phyloP scores from a whole-genome alignment of 2,888 invertebrate genomes.

The Seladonia tumulorum region DNA sequence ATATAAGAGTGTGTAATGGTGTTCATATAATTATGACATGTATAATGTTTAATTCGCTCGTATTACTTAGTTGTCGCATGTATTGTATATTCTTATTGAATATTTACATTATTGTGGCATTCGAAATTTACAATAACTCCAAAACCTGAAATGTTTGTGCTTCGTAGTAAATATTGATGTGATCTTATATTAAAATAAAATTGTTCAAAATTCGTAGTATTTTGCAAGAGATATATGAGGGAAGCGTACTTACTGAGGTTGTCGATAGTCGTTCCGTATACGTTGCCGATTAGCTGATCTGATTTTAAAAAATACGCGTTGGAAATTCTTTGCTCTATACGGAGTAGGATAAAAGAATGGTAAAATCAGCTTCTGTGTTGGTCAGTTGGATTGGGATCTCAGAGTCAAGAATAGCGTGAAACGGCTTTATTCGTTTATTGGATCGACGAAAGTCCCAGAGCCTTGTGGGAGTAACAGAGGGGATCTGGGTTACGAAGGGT shows the following conservation, averaged over 20 bases:
- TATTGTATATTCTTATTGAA: neutral
- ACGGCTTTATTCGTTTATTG: constrained; percentile 72
- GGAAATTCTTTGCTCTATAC: neutral
- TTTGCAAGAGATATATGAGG: neutral
- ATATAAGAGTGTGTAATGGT: too few species aligned
- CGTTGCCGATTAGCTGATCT: neutral
- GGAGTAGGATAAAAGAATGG: constrained; percentile 13
- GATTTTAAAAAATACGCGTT: neutral
- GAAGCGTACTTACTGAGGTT: neutral
- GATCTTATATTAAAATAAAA: neutral
- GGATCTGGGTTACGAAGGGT: constrained; percentile 74
- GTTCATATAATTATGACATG: too few species aligned
- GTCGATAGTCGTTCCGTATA: neutral
- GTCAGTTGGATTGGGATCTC: constrained; percentile 65
- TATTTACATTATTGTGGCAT: neutral
- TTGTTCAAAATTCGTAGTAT: neutral
- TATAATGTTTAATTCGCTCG: too few species aligned
- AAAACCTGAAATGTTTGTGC: neutral
- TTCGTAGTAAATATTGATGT: neutral
- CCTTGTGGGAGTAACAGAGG: constrained; percentile 71
- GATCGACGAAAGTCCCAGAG: constrained; percentile 72
- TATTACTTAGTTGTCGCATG: neutral
- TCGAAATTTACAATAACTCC: neutral
- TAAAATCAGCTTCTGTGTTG: constrained; percentile 56
- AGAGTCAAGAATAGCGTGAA: constrained; percentile 59